phyloP scores from a whole-genome alignment of 2,888 invertebrate genomes.

The Leptopilina syphax region DNA sequence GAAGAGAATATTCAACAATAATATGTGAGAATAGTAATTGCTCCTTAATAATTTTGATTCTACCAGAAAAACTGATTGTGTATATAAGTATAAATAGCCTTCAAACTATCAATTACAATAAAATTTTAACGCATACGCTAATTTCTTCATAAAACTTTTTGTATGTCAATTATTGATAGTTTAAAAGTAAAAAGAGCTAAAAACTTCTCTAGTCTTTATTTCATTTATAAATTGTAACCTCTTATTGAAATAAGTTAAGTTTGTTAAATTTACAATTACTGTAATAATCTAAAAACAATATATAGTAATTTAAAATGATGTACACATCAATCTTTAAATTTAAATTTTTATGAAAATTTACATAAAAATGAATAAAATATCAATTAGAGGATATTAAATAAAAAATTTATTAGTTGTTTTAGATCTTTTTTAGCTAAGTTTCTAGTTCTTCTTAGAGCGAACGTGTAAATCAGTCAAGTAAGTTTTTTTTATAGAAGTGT shows the following conservation, averaged over 20 bases:
- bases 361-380: constrained; percentile 4
- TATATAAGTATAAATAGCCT: neutral
- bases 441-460: neutral
- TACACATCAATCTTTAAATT: neutral
- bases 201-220: constrained; percentile 1
- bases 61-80: neutral
- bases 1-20: constrained; percentile 18
- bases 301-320: neutral
- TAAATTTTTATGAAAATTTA: neutral
- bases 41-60: neutral
- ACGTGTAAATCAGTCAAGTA: neutral
- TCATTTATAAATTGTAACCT: too few relatives aligned
- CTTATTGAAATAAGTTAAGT: too few relatives aligned
- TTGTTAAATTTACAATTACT: too few relatives aligned
- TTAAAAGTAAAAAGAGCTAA: constrained; percentile 15
- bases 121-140: neutral
- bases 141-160: neutral
- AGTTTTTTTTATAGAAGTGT: neutral
- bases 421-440: neutral
- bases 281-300: too few relatives aligned
- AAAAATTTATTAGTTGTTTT: neutral
- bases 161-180: neutral
- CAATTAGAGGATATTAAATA: constrained; percentile 4
- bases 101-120: constrained; percentile 2
- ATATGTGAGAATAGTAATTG: constrained; percentile 18